Base-by-base conservation (phyloP, 2,797 vertebrate genomes). In the Gastrophryne carolinensis region DNA sequence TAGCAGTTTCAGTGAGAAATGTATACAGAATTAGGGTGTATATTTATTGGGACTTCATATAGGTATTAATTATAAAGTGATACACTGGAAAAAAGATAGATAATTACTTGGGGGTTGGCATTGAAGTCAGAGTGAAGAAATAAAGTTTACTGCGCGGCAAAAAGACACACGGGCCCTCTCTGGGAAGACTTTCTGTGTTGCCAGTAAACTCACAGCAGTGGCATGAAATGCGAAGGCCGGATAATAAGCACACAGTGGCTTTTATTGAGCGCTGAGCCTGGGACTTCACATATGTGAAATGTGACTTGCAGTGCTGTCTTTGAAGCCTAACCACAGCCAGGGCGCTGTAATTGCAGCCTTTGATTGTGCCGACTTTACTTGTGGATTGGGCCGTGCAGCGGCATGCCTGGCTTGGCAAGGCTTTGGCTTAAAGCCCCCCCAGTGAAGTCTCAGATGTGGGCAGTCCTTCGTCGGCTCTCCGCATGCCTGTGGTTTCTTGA, bases 391-490 rank as follows among this genome's bases (percentile, higher is more conserved):
- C 91, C 85, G 82, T 80, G 89, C 87, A 82, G 86, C 90, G 91
- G 91, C 92, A 91, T 87, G 85, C 88, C 83, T 80, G 3, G 73
- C 84, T 88, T 82, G 83, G 90, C 90, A 82, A 90, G 86, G 87
- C 90, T 89, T 89, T 89, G 91, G 89, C 92, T 82, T 70, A 90
- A 89, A 90, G 87, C 87, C 93, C 87, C n/a, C 92, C 91, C 89
- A 90, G 89, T 86, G 85, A 89, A 87, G 90, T 85, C 85, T 95
- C 86, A 94, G 94, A 97, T 95, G 93, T 95, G 95, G 95, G 91
- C 84, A 91, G 85, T 79, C 83, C 88, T 87, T 82, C 79, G 89
- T 90, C 91, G 91, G 90, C 83, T 79, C 87, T 88, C 84, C 89
- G 85, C 92, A 93, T 95, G 93, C 92, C 90, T 95, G 93, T 91